Conservation (phyloP, 2,797 vertebrate genomes). For the Sebastes taczanowskii region DNA sequence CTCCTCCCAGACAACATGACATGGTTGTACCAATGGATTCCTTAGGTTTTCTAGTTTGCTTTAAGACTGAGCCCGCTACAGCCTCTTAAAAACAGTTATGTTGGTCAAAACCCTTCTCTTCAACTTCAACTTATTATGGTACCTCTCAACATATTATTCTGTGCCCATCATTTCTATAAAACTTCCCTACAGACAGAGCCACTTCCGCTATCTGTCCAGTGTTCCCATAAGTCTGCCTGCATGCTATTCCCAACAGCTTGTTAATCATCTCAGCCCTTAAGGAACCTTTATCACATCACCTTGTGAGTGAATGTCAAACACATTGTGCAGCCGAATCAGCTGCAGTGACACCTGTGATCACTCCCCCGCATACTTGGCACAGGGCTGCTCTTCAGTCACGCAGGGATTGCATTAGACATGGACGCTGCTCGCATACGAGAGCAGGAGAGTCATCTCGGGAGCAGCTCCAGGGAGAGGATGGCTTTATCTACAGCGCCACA, state of each 20-base stretch:
- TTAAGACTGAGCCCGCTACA: no score
- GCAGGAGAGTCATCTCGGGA: slow-evolving; percentile 49
- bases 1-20: no score
- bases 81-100: no score
- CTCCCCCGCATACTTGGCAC: slow-evolving; percentile 46
- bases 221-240: neutral
- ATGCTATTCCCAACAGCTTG: slow-evolving; percentile 4
- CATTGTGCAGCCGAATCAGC: slow-evolving; percentile 35
- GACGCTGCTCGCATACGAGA: slow-evolving; percentile 52
- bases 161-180: neutral
- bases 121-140: neutral
- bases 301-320: slow-evolving; percentile 47
- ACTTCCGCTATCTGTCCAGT: neutral
- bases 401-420: slow-evolving; percentile 60
- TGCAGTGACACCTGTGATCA: slow-evolving; percentile 61
- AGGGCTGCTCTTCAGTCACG: slow-evolving; percentile 46
- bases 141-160: neutral
- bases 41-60: no score
- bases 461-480: slow-evolving; percentile 42
- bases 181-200: neutral
- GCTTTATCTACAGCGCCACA: slow-evolving; percentile 69
- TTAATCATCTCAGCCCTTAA: slow-evolving; percentile 9
- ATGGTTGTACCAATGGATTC: no score
- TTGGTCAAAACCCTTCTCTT: neutral
- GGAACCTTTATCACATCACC: slow-evolving; percentile 39